A percentile compares a stretch with the other conserved stretches of the same genome.
phyloP scores from a whole-genome alignment of 1,140 invertebrate genomes.

The Myzus persicae region DNA sequence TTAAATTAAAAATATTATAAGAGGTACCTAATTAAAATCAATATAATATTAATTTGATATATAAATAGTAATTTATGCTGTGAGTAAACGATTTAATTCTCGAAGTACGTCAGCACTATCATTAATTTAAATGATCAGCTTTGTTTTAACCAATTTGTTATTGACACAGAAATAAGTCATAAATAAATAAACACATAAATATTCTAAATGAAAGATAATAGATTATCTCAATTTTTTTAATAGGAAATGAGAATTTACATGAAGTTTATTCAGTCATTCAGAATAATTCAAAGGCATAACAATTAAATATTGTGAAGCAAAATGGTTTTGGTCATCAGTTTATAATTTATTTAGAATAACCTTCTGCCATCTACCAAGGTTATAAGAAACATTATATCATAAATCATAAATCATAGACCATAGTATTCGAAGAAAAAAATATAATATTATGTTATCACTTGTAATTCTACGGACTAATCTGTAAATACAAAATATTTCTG shows the following conservation, averaged over 20 bases:
- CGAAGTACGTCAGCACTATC: no score
- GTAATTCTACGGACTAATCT: neutral
- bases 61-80: neutral
- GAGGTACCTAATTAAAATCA: neutral
- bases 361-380: neutral
- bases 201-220: neutral
- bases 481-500: neutral
- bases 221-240: neutral
- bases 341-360: neutral
- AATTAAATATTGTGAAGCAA: neutral
- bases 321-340: neutral
- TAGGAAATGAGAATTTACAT: neutral
- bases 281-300: neutral
- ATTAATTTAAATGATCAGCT: neutral
- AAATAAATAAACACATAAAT: neutral
- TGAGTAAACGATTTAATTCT: neutral
- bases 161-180: neutral
- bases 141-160: neutral
- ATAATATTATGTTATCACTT: neutral
- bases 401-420: no score
- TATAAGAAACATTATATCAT: neutral
- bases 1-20: neutral
- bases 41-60: neutral
- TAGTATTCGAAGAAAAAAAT: neutral
- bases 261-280: neutral